A percentile compares a stretch with the other conserved stretches of the same genome.
phyloP scores from a whole-genome alignment of 2,888 invertebrate species.

The Ctena decussata region DNA sequence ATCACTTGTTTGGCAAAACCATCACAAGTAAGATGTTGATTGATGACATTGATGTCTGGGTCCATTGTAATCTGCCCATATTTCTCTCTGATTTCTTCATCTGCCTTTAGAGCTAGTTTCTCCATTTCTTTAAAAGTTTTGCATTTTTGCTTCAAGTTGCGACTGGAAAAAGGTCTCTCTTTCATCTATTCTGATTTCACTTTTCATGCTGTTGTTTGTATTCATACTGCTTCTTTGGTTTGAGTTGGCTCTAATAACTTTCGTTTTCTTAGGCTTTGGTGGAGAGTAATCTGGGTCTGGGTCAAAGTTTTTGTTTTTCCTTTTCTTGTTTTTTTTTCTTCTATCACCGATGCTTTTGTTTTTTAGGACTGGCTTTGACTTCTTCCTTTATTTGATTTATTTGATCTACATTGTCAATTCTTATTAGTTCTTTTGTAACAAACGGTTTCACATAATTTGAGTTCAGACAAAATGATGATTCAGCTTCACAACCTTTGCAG shows the following conservation, averaged over 20 bases:
- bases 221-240: too few relatives aligned
- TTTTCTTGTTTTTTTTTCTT: background rate
- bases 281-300: too few relatives aligned
- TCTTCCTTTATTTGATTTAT: background rate
- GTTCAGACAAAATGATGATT: background rate
- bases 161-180: background rate
- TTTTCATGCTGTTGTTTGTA: background rate
- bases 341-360: too few relatives aligned
- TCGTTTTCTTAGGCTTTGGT: too few relatives aligned
- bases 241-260: too few relatives aligned
- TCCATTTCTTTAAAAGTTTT: background rate
- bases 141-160: too few relatives aligned
- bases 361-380: too few relatives aligned
- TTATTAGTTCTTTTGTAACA: background rate
- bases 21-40: background rate
- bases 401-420: background rate
- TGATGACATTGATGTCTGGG: background rate
- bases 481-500: background rate
- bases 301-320: too few relatives aligned
- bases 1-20: background rate
- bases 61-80: background rate
- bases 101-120: background rate
- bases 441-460: background rate
- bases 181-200: background rate
- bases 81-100: background rate